Conservation (phyloP, 2,113 vertebrate species). For the Polyodon spathula region DNA sequence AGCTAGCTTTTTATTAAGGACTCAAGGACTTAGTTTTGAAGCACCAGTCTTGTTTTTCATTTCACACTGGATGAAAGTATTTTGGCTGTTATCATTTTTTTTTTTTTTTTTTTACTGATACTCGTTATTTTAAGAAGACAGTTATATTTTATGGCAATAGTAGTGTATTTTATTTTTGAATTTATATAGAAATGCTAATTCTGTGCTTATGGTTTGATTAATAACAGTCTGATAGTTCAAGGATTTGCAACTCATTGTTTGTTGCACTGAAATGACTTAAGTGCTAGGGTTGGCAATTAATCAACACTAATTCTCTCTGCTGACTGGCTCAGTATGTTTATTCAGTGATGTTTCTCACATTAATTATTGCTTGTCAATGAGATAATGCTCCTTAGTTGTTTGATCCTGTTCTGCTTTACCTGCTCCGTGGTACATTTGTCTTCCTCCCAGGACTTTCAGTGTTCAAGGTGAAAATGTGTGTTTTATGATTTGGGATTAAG, state of each 20-base stretch:
- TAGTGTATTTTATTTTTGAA: conserved; percentile 2
- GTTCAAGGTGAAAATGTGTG: conserved; percentile 10
- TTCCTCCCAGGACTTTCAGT: not conserved
- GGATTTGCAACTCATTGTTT: conserved; percentile 16
- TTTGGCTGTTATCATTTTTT: too few relatives aligned
- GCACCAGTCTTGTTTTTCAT: too few relatives aligned
- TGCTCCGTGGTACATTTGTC: conserved; percentile 16
- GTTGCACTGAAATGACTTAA: conserved; percentile 23
- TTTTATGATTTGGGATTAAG: not conserved
- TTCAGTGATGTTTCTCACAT: conserved; percentile 32
- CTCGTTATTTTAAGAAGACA: too few relatives aligned
- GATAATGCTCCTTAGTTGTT: conserved; percentile 25
- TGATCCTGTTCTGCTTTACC: conserved; percentile 22
- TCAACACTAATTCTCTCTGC: conserved; percentile 22
- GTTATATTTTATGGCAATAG: conserved; percentile 10
- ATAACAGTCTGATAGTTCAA: conserved; percentile 23
- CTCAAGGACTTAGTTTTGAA: too few relatives aligned
- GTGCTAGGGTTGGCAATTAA: conserved; percentile 14
- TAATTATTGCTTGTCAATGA: conserved; percentile 33
- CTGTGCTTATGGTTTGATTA: conserved; percentile 11
- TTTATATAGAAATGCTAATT: not conserved
- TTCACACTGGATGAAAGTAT: too few relatives aligned
- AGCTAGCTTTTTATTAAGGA: too few relatives aligned
- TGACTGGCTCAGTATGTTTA: conserved; percentile 20
- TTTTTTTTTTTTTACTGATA: too few relatives aligned